Evolutionary conservation across 2,113 vertebrate species (phyloP).

Genomic region (Heteronetta atricapilla): DNA sequence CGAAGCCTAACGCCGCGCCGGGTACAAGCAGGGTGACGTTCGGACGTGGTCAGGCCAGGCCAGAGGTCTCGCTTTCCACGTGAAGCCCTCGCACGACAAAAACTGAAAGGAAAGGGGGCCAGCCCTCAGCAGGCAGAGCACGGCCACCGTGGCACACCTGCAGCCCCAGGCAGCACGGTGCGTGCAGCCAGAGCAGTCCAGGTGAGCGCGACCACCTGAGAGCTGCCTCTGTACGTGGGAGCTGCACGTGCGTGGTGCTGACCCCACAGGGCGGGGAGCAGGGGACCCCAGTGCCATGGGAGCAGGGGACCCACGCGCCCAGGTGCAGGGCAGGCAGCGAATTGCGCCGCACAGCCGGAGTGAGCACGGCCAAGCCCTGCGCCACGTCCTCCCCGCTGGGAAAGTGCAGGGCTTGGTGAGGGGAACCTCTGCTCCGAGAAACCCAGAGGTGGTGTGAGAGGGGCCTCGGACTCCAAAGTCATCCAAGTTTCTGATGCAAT

Average conservation of each 20-base stretch:
- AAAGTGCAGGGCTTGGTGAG: neutral
- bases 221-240: neutral
- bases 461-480: neutral
- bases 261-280: neutral
- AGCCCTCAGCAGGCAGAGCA: neutral
- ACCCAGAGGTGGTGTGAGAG: neutral
- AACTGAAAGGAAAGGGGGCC: neutral
- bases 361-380: neutral
- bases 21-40: neutral
- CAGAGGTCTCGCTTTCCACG: fast-evolving
- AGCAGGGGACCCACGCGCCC: neutral
- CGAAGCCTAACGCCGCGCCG: neutral
- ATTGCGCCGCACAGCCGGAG: neutral
- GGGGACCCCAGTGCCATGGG: neutral
- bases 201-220: neutral
- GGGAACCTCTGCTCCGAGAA: neutral
- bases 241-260: neutral
- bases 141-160: neutral
- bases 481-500: conserved; percentile 51
- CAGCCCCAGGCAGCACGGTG: neutral
- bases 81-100: neutral
- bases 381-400: neutral
- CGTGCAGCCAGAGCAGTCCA: neutral
- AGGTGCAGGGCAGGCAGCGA: neutral
- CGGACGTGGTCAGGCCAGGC: neutral